These are phyloP conservation scores for Noctua comes DNA, from an alignment of 2,888 invertebrate species.

Conservation along the genomic window DNA sequence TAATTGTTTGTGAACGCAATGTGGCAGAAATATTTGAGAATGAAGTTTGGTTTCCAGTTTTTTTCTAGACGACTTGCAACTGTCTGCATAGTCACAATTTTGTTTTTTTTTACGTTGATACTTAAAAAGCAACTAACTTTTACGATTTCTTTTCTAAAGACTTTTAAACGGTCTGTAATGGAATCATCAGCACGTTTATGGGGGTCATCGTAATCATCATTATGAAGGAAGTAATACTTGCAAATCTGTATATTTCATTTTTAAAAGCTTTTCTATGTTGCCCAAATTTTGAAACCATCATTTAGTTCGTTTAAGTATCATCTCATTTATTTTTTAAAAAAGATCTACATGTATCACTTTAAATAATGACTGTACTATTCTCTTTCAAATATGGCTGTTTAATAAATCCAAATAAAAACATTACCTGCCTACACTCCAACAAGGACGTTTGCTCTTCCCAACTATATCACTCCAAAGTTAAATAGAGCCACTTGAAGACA, in stretches of 20 bases:
- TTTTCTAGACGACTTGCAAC: not conserved
- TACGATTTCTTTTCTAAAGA: conserved; percentile 20
- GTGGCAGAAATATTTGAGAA: not conserved
- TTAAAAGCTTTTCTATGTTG: not conserved
- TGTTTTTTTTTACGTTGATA: conserved; percentile 9
- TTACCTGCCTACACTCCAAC: not conserved
- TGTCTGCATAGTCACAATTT: not conserved
- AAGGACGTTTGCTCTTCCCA: not conserved
- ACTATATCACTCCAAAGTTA: conserved; percentile 41
- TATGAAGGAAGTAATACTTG: not conserved
- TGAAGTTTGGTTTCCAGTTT: not conserved
- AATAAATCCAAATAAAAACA: not conserved
- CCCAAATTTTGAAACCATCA: not conserved
- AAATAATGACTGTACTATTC: no score
- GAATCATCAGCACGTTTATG: conserved; percentile 12
- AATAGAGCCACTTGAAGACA: conserved; percentile 59
- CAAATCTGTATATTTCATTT: not conserved
- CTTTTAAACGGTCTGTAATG: conserved; percentile 13
- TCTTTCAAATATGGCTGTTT: not conserved
- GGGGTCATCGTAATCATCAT: conserved; percentile 13
- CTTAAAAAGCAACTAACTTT: conserved; percentile 41
- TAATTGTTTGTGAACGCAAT: not conserved
- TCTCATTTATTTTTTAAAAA: not conserved
- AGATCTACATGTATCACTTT: not conserved
- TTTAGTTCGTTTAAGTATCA: not conserved